Conservation (phyloP, 1,140 invertebrate species). For the Aculops lycopersici region DNA sequence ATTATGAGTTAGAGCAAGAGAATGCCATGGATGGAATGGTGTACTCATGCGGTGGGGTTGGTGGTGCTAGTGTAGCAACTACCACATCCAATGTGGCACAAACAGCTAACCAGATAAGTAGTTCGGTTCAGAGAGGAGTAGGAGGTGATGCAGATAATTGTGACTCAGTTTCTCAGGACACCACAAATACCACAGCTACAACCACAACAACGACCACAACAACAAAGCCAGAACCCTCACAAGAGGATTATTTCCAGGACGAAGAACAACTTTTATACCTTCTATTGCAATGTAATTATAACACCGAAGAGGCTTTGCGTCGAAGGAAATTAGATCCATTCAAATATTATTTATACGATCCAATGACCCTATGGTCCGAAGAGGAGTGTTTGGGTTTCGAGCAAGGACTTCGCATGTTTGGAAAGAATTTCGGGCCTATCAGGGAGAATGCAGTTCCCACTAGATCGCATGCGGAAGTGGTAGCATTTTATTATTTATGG, state of each 20-base stretch:
- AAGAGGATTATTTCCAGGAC: conserved; percentile 46
- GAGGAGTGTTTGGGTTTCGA: conserved; percentile 92
- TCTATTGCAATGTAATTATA: conserved; percentile 69
- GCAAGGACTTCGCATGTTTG: conserved; percentile 55
- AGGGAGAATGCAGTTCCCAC: conserved; percentile 74
- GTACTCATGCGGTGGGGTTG: too few species aligned
- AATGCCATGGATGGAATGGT: too few species aligned
- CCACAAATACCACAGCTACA: too few species aligned
- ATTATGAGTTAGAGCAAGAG: too few species aligned
- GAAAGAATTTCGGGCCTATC: conserved; percentile 82
- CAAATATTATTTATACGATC: conserved; percentile 24
- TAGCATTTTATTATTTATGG: conserved; percentile 95
- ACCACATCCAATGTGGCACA: too few species aligned
- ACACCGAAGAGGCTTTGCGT: conserved; percentile 59
- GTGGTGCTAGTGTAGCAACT: too few species aligned
- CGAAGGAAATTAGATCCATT: conserved; percentile 37
- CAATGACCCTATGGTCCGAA: conserved; percentile 69
- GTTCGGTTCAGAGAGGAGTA: too few species aligned
- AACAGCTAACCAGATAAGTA: too few species aligned
- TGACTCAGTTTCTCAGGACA: too few species aligned
- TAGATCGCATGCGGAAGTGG: conserved; percentile 72
- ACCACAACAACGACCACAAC: not conserved
- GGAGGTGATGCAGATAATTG: too few species aligned
- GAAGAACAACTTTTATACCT: conserved; percentile 68
- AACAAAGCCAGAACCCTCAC: not conserved